phyloP scores from a whole-genome alignment of 1,140 invertebrate genomes.

The Colletes gigas region DNA sequence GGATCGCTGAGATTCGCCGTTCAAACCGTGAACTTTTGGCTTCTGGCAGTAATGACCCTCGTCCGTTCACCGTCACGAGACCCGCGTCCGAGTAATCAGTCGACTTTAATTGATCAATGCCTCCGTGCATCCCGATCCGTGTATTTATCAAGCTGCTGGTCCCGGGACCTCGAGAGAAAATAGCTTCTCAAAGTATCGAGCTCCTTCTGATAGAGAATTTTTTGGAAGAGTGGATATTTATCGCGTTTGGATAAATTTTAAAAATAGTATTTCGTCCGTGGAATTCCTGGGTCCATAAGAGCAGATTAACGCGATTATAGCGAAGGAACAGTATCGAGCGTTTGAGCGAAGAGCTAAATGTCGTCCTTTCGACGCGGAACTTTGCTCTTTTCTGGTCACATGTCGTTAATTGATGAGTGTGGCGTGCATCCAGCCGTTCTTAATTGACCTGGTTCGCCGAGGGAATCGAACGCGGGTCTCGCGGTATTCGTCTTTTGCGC shows the following conservation, averaged over 20 bases:
- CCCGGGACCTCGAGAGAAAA: too few species aligned
- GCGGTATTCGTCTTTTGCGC: too few species aligned
- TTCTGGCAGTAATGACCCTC: slow-evolving; percentile 60
- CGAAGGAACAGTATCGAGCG: too few species aligned
- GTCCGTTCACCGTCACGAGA: slow-evolving; percentile 25
- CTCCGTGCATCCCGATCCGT: background rate
- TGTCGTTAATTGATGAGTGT: slow-evolving; percentile 27
- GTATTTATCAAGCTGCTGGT: background rate
- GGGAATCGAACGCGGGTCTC: background rate
- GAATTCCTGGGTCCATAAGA: too few species aligned
- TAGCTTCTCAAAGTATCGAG: too few species aligned
- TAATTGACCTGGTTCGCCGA: slow-evolving; percentile 20
- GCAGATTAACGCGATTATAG: too few species aligned
- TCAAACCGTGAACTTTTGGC: slow-evolving; percentile 73
- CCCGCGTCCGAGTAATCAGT: slow-evolving; percentile 31
- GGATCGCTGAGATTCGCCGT: background rate
- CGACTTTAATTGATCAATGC: slow-evolving; percentile 46
- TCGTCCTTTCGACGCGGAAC: slow-evolving; percentile 4
- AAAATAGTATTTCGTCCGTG: too few species aligned
- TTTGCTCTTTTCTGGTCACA: slow-evolving; percentile 26
- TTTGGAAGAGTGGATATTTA: too few species aligned
- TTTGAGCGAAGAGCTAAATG: background rate
- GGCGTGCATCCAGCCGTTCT: background rate
- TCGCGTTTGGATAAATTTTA: too few species aligned
- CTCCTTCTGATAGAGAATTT: too few species aligned